Evolutionary conservation across 2,797 vertebrate species (phyloP), one percentile per base, ranked within the genome.

Genomic region (Rhinella marina): DNA sequence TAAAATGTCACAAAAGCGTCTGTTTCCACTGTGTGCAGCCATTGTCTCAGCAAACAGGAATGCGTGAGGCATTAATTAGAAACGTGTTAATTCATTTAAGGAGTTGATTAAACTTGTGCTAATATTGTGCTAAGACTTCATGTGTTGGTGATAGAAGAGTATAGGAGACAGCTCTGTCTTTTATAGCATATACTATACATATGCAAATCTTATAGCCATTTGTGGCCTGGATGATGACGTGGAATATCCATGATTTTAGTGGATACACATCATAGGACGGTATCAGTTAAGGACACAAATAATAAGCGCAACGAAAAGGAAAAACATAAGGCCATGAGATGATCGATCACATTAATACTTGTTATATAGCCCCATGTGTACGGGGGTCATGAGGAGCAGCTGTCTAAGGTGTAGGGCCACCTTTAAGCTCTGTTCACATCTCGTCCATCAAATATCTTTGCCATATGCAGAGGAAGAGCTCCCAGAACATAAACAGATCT

Each of bases 11-110:
- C 54, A 66, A 50, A 66, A 23, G 29, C 62, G 80, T 81, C 32
- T 64, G 32, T 64, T 77, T 77, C 75, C 75, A 77, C 19, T 64
- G 80, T 64, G 80, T 81, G 19, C 9, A 52, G 41, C 52, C 29
- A 23, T 50, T 81, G 59, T 64, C 80, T 81, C 80, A 62, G 80
- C 59, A n/a, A 50, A 64, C 32, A 64, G 61, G 80, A 81, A 81
- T 50, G 41, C 66, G 62, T 81, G 52, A 48, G 32, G 59, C 29
- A 64, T 77, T 54, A 77, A 77, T 77, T 77, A 77, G 50, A 77
- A 23, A 77, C 2, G 75, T 62, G 59, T 77, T 77, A 77, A 77
- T 77, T 77, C 75, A 77, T 77, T 77, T 77, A 77, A 54, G 75
- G 75, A 23, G 25, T 11, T 77, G 75, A 77, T 54, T 77, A 77